Evolutionary conservation across 2,797 vertebrate species (phyloP), one percentile per base, ranked within the genome.

Genomic region (Rhinella marina): DNA sequence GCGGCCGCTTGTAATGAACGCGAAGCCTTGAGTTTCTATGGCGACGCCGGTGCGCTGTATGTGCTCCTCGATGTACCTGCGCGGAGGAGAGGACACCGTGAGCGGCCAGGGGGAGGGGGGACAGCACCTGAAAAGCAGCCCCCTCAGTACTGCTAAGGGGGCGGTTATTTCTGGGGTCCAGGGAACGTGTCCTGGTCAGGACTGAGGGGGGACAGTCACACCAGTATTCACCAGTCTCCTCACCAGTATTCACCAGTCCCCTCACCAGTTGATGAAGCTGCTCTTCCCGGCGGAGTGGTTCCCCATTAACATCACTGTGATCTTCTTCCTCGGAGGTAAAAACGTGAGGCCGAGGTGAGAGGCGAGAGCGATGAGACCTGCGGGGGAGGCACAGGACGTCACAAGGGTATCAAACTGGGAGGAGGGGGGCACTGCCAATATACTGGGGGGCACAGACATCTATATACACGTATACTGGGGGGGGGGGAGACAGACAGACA

Each of bases 211-310:
- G n/a, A n/a, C 32, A 6, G 41, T 41, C 4, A 41, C 41, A 4
- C 41, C 41, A 41, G 41, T 41, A 41, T 3, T 21, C 62, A 9
- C n/a, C 62, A 0, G 23, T 8, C 10, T 3, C 62, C 3, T 14
- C 64, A 1, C 64, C 64, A 25, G n/a, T 1, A 0, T 76, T 92
- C 92, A 97, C n/a, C n/a, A n/a, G n/a, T n/a, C n/a, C n/a, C n/a
- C n/a, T n/a, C n/a, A n/a, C 96, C 96, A 97, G 91, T 97, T 97
- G 84, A 97, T 96, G 89, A 97, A 97, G 87, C 96, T 96, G 92
- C 96, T 97, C 91, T 97, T 97, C 72, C 96, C 96, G 77, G 96
- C 96, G 0, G 96, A 97, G 91, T 97, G 96, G 91, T 97, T 97
- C 0, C 96, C 96, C 94, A 97, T 96, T 89, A 97, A 90, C 95